Evolutionary conservation across 2,797 vertebrate species (phyloP).

Genomic region (Sarcophilus harrisii): DNA sequence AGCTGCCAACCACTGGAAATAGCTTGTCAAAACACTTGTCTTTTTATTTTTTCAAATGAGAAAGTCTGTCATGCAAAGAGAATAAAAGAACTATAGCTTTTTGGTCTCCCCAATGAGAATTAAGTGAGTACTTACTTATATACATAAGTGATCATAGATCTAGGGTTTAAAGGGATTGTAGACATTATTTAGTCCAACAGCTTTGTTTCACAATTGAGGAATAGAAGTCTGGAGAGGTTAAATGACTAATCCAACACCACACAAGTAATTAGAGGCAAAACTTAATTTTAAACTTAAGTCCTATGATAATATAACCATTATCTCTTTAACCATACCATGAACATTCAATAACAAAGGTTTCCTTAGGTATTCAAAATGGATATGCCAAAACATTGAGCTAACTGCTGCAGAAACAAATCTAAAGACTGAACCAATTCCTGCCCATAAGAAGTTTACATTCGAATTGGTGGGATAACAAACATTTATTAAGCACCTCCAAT

Average conservation of each 20-base stretch:
- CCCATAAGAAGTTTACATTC: background rate
- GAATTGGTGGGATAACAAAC: background rate
- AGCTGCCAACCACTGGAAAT: background rate
- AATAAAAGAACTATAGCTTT: background rate
- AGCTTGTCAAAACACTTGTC: background rate
- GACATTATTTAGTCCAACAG: background rate
- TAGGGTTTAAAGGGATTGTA: background rate
- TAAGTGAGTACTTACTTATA: background rate
- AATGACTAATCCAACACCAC: background rate
- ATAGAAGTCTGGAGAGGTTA: background rate
- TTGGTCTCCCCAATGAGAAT: slow-evolving; percentile 21
- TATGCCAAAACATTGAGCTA: background rate
- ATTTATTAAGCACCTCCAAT: background rate
- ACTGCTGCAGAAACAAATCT: background rate
- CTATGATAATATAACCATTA: background rate
- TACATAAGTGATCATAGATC: background rate
- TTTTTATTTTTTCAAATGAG: slow-evolving; percentile 8
- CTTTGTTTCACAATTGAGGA: background rate
- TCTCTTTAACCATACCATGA: background rate
- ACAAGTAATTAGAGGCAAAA: background rate
- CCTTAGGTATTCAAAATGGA: background rate
- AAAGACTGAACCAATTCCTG: background rate
- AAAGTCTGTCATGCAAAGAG: background rate
- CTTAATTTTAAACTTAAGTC: background rate
- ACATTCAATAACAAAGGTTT: background rate